Evolutionary conservation across 2,888 invertebrate genomes (phyloP).

Genomic region (Ethmia dodecea): DNA sequence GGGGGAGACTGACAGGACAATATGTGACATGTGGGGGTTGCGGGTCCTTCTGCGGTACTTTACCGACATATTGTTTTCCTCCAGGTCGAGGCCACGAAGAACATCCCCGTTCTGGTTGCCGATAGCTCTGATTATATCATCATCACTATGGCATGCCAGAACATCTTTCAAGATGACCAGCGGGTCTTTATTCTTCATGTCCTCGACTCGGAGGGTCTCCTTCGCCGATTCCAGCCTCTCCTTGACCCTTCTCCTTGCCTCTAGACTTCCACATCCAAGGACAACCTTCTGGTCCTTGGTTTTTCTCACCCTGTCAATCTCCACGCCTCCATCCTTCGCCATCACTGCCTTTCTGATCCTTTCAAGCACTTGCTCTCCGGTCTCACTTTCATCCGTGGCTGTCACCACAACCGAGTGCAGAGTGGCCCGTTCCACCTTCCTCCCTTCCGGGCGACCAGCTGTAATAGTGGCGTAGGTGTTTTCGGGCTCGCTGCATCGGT

Average conservation of each 20-base stretch:
- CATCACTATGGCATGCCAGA: background rate
- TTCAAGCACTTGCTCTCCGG: conserved; percentile 3
- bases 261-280: conserved; percentile 1
- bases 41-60: background rate
- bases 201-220: background rate
- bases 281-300: conserved; percentile 5
- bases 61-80: background rate
- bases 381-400: background rate
- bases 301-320: conserved; percentile 4
- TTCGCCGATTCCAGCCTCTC: too few relatives aligned
- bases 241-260: background rate
- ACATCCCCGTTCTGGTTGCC: background rate
- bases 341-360: conserved; percentile 2
- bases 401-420: background rate
- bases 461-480: too few relatives aligned
- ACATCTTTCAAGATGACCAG: conserved; percentile 1
- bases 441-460: background rate
- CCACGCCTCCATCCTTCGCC: conserved; percentile 1
- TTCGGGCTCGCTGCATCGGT: too few relatives aligned
- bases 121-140: background rate
- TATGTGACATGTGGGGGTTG: background rate
- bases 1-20: conserved; percentile 5
- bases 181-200: conserved; percentile 1
- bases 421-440: background rate
- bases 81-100: background rate